Evolutionary conservation across 2,113 vertebrate species (phyloP), one percentile per base, ranked within the genome.

Genomic region (Microtus oregoni): DNA sequence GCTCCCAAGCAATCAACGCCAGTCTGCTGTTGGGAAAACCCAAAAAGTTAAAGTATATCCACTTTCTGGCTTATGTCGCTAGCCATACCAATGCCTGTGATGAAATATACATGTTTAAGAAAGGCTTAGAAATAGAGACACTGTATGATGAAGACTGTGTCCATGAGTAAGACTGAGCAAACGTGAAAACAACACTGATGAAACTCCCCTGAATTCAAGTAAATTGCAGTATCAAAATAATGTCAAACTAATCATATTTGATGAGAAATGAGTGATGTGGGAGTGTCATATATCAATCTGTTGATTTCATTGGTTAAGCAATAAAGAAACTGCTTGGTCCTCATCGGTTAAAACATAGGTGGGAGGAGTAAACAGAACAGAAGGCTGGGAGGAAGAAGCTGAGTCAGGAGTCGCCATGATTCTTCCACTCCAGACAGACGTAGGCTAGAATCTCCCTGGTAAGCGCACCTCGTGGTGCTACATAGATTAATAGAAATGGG

Each of bases 201-300:
- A 75, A 20, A 63, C 15, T 55, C 83, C 5, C 63, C 35, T 88
- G 86, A 55, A 73, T 67, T 77, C 38, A 92, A 75, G 30, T 65
- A 85, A 79, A 63, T 7, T 86, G 55, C 17, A 35, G 32, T 85
- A 79, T 68, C 90, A 92, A 92, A 92, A 65, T 83, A 79, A 52
- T 63, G 24, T 15, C 22, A 67, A n/a, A n/a, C 15, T 89, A 76
- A 70, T 47, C 24, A 94, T 15, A 75, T 79, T 50, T 94, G 58
- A 91, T 41, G 47, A 83, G 38, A 92, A 81, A 35, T 76, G 1
- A 72, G 4, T n/a, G n/a, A n/a, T n/a, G n/a, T n/a, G n/a, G n/a
- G n/a, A n/a, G n/a, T n/a, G n/a, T n/a, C n/a, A n/a, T n/a, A n/a
- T n/a, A n/a, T n/a, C n/a, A n/a, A n/a, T n/a, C n/a, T n/a, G n/a